Base-by-base conservation (phyloP, 1,140 invertebrate species). In the Helicoverpa armigera region DNA sequence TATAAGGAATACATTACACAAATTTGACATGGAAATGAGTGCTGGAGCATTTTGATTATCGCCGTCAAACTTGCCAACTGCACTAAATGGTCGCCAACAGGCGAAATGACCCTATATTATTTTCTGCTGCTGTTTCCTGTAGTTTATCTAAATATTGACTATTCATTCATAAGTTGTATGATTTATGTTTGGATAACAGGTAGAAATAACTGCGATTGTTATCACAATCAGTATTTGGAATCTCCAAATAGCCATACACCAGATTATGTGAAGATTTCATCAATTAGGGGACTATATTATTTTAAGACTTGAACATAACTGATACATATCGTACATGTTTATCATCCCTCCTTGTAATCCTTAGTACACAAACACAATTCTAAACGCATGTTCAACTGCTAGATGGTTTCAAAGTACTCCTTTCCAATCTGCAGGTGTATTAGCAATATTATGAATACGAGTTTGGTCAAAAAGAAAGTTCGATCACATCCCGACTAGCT, bases 391-490 rank as follows among this genome's bases (percentile, higher is more conserved):
- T 43, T 43, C 1, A 43, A 43, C 5, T 43, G n/a, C 65, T 67
- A 16, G 16, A 51, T 23, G 29, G 23, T 12, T 12, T 48, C 13
- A 70, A 12, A 63, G 10, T 48, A 23, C 4, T n/a, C 18, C 12
- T 53, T 72, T 2, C 23, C 14, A 31, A 72, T 29, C 50, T 69
- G 50, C 69, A 72, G 50, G 50, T 72, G 69, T 50, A 72, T 72
- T 51, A 13, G 48, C 69, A 54, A 53, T 72, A 23, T 72, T 18
- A 78, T 56, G 60, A 23, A 65, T 50, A 58, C 63, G 69, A 23
- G 16, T 56, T 79, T 60, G 80, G 79, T 75, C 56, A 80, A 85
- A 82, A 82, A 82, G 83, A 85, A 85, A 85, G 83, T 82, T 76
- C 51, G 18, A 70, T 29, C 53, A 60, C 54, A 61, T 61, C 81